Base-by-base conservation (phyloP, 2,797 vertebrate genomes). In the Peromyscus aztecus region DNA sequence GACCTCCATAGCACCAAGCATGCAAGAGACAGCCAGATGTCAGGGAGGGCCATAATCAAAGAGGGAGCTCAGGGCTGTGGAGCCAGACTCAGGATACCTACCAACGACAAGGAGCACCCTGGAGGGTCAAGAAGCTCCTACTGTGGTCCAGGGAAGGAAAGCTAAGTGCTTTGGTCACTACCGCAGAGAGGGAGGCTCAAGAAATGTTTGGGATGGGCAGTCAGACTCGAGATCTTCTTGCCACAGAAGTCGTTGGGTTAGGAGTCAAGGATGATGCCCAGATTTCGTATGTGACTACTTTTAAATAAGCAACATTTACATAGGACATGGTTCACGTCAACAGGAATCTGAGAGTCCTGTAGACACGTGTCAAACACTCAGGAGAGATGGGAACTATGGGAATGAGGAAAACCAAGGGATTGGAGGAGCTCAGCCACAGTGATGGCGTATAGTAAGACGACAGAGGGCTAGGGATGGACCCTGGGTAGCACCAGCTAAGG, bases 101-200 rank as follows among this genome's bases (percentile, higher is more conserved):
- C 63, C 19, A 9, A 40, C 1, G 23, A 37, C 37, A 13, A 55
- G 69, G 81, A 55, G 13, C 4, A 4, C 21, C 17, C 49, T 34
- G 61, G 85, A 61, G 21, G 29, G 21, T 6, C 34, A 19, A 61
- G 31, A 76, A 43, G 57, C 4, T 11, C 34, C 0, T 69, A 43
- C 73, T 23, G 73, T 17, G 43, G 63, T 11, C 4, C 83, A 52
- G 59, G 31, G 0, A 12, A 89, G 23, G 77, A 19, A 34, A n/a
- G 49, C 43, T 7, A 71, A 34, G 46, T 2, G 9, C 21, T 2
- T 0, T 13, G 8, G 4, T 29, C 4, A 16, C 4, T 8, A 14
- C 37, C 8, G 3, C 0, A n/a, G 67, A 84, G 55, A 9, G 31
- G 24, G 40, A 49, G n/a, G 13, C 29, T 23, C 8, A 27, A 61